Evolutionary conservation across 2,113 vertebrate genomes (phyloP).

Genomic region (Phylloscopus whistleri): DNA sequence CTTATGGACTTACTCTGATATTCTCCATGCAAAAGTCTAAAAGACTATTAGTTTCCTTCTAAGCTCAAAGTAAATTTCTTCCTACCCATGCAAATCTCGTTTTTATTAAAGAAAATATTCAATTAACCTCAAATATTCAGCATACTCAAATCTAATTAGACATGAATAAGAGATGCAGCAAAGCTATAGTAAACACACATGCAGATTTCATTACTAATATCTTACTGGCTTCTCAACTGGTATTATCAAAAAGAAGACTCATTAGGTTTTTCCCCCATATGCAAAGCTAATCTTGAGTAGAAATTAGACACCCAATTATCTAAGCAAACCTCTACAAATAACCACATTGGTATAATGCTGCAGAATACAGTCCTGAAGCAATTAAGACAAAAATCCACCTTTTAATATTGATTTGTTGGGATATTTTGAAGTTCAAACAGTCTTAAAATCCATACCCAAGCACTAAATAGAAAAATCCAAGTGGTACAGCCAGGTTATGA

Average conservation of each 20-base stretch:
- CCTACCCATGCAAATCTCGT: conserved; percentile 55
- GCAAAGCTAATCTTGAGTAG: conserved; percentile 26
- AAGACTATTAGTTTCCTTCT: conserved; percentile 51
- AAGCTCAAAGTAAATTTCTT: conserved; percentile 52
- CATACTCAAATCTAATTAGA: conserved; percentile 61
- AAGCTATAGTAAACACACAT: conserved; percentile 60
- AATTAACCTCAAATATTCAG: conserved; percentile 70
- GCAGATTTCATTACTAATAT: conserved; percentile 55
- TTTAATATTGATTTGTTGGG: not conserved
- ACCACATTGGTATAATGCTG: not conserved
- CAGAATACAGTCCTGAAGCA: not conserved
- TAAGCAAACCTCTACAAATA: not conserved
- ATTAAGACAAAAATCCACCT: not conserved
- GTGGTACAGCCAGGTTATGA: not conserved
- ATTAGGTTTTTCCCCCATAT: not conserved
- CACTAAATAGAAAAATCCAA: conserved; percentile 17
- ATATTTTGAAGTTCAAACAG: not conserved
- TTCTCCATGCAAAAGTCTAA: conserved; percentile 32
- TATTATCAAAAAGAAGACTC: conserved; percentile 47
- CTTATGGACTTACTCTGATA: conserved; percentile 15
- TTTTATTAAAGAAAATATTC: conserved; percentile 75
- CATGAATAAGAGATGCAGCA: conserved; percentile 53
- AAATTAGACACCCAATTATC: conserved; percentile 29
- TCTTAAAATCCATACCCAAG: not conserved
- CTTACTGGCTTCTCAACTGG: conserved; percentile 34